These are phyloP conservation scores for Marmota monax DNA, from an alignment of 2,113 vertebrate species.

Conservation along the genomic window DNA sequence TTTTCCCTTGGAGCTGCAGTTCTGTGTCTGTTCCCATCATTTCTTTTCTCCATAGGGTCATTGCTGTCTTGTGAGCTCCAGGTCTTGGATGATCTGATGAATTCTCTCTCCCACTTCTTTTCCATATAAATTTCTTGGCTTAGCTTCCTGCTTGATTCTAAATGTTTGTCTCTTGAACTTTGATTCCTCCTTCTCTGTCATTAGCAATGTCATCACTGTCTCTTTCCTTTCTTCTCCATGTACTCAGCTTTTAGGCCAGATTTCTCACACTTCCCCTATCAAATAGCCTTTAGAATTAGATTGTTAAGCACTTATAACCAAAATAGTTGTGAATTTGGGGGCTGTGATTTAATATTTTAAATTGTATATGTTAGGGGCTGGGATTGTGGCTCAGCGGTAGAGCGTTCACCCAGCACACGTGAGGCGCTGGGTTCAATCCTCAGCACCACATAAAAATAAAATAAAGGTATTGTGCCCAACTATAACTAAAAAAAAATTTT, in stretches of 20 bases:
- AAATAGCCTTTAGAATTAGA: constrained; percentile 29
- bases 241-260: background rate
- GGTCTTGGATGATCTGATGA: background rate
- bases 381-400: no score
- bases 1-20: background rate
- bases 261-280: background rate
- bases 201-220: background rate
- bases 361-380: background rate
- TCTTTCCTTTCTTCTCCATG: background rate
- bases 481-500: no score
- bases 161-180: background rate
- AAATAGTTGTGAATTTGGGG: background rate
- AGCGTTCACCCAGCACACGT: no score
- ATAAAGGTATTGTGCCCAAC: no score
- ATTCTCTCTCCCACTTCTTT: background rate
- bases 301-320: background rate
- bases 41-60: background rate
- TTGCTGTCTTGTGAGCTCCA: background rate
- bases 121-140: background rate
- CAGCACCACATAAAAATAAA: no score
- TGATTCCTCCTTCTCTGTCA: background rate
- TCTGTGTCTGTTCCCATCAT: background rate
- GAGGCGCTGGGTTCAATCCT: no score
- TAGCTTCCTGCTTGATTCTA: background rate
- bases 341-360: constrained; percentile 16